Evolutionary conservation across 2,888 invertebrate species (phyloP).

Genomic region (Chelonus formosanus): DNA sequence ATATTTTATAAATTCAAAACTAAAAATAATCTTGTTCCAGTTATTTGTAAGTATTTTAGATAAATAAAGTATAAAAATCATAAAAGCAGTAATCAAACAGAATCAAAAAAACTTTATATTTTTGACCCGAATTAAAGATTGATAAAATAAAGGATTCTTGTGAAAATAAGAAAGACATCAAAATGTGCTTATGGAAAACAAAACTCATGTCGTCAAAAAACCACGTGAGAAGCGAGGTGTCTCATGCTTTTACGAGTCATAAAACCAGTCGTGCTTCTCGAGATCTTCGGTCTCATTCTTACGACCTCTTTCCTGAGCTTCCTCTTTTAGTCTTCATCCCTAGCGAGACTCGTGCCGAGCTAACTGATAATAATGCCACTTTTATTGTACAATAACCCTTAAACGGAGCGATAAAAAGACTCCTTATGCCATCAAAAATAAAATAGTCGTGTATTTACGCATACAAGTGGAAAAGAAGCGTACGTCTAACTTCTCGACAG

Average conservation of each 20-base stretch:
- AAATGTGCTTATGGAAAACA: too few species aligned
- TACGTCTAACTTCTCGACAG: neutral
- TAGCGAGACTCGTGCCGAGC: constrained; percentile 46
- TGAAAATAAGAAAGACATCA: too few species aligned
- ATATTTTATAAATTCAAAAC: too few species aligned
- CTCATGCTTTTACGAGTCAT: constrained; percentile 63
- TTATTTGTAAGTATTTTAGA: too few species aligned
- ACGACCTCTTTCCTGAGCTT: constrained; percentile 40
- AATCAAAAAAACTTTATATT: too few species aligned
- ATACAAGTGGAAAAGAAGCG: constrained; percentile 12
- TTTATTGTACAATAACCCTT: constrained; percentile 65
- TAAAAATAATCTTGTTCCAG: too few species aligned
- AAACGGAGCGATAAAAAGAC: constrained; percentile 62
- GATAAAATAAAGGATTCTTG: too few species aligned
- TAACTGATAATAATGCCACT: constrained; percentile 65
- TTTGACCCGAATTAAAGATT: too few species aligned
- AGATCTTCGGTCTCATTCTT: constrained; percentile 52
- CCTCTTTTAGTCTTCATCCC: constrained; percentile 31
- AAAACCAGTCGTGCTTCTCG: constrained; percentile 62
- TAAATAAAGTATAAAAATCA: too few species aligned
- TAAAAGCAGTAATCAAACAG: too few species aligned
- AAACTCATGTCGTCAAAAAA: constrained; percentile 31
- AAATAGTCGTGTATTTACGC: constrained; percentile 54
- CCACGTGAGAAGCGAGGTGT: constrained; percentile 45
- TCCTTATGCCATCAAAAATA: constrained; percentile 62